Evolutionary conservation across 1,140 invertebrate genomes (phyloP), one percentile per base, ranked within the genome.

Genomic region (Dysdera silvatica): DNA sequence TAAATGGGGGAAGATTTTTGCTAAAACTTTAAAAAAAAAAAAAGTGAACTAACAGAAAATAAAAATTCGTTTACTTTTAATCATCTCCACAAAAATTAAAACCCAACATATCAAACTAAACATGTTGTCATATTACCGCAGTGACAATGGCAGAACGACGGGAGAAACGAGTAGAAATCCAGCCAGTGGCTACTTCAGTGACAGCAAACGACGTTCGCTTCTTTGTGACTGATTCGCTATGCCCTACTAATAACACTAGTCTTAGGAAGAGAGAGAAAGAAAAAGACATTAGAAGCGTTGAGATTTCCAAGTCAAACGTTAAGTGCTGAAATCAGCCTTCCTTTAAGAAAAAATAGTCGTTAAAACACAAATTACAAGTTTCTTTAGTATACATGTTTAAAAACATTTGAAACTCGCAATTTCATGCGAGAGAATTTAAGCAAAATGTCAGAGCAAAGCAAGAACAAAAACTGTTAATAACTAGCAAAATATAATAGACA

Each of bases 251-350:
- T 48, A 64, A 20, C 43, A 28, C 61, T 64, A 58, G 31, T 54
- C 55, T 52, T 60, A 60, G 48, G 55, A 57, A 57, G 55, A 65
- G 63, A 65, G 43, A 65, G 60, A 65, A 57, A 65, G 54, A 60
- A 65, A 49, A 14, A 26, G 33, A 60, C 16, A 48, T 54, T 59
- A 60, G 47, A 43, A 48, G 41, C 16, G 63, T 65, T 55, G 41
- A 33, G 54, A 32, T n/a, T 57, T 61, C 60, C 61, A 49, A 29
- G 53, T 49, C 53, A 58, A 28, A 64, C n/a, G 45, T 26, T 28
- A 57, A 64, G 48, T 54, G 61, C 63, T 65, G 63, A 60, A 65
- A 65, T 59, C 56, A 63, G 61, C 61, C 61, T 63, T 63, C 61
- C 61, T 61, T 61, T 54, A 54, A 24, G 26, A 20, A 14, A 37